A percentile compares a stretch with the other conserved stretches of the same genome.
These are phyloP conservation scores for Buphagus erythrorhynchus DNA, from an alignment of 2,797 vertebrate genomes.

Conservation along the genomic window DNA sequence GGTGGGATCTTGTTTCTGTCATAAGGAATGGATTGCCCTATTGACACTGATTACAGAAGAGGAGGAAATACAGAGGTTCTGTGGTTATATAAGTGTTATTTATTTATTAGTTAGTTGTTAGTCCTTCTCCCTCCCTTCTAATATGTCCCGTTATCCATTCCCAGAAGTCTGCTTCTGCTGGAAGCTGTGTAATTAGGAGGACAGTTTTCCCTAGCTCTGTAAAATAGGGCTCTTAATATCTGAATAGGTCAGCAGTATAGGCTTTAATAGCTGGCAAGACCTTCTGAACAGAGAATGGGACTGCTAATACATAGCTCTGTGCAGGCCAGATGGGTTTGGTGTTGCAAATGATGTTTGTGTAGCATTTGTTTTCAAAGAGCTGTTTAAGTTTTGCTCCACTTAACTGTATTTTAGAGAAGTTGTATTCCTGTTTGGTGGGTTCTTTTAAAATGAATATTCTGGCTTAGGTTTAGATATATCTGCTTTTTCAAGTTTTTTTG, in stretches of 20 bases:
- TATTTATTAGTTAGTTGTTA: not conserved
- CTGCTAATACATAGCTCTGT: not conserved
- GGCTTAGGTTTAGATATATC: not conserved
- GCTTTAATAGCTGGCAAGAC: not conserved
- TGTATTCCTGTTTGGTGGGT: not conserved
- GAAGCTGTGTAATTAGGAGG: not conserved
- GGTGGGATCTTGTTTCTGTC: not conserved
- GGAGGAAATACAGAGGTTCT: not conserved
- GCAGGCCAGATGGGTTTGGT: not conserved
- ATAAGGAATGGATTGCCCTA: not conserved
- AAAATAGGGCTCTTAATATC: not conserved
- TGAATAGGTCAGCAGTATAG: not conserved
- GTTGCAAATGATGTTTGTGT: not conserved
- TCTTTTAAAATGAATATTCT: not conserved
- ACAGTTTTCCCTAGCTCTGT: not conserved
- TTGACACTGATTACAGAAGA: not conserved
- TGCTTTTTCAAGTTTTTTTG: not conserved
- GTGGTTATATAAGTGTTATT: not conserved
- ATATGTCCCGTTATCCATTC: not conserved
- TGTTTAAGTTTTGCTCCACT: not conserved
- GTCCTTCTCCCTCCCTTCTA: not conserved
- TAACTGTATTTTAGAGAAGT: not conserved
- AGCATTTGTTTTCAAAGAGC: not conserved
- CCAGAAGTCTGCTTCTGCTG: not conserved
- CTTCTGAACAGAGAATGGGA: not conserved